A percentile compares a stretch with the other conserved stretches of the same genome.
Conservation (phyloP, 2,113 vertebrate species). For the Neopipo cinnamomea region DNA sequence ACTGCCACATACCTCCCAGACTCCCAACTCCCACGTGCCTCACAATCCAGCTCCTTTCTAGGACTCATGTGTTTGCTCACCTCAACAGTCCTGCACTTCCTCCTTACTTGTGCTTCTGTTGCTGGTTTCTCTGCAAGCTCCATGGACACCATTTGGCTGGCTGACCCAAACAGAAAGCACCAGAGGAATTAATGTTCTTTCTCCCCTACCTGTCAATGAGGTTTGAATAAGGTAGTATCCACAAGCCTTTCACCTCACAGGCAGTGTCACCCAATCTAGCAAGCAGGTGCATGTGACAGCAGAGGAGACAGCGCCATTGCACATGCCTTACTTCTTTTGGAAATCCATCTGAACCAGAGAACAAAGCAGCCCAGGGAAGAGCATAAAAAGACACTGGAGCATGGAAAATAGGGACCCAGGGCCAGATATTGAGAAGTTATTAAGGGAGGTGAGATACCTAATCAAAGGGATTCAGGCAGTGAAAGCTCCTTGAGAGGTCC, state of each 20-base stretch:
- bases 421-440: not conserved
- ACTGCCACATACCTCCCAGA: not conserved
- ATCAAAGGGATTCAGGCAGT: not conserved
- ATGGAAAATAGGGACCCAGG: not conserved
- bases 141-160: not conserved
- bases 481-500: not conserved
- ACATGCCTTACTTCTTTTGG: not conserved
- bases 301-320: not conserved
- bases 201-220: not conserved
- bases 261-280: not conserved
- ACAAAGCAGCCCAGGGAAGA: not conserved
- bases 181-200: not conserved
- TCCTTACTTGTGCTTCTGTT: not conserved
- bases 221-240: not conserved
- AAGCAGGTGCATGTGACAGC: not conserved
- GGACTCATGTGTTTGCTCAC: not conserved
- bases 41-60: not conserved
- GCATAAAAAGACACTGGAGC: not conserved
- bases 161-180: not conserved
- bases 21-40: fast-evolving
- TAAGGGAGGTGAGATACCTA: not conserved
- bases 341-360: not conserved
- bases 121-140: not conserved
- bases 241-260: not conserved
- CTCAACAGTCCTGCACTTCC: not conserved